Evolutionary conservation across 2,113 vertebrate species (phyloP).

Genomic region (Mus pahari): DNA sequence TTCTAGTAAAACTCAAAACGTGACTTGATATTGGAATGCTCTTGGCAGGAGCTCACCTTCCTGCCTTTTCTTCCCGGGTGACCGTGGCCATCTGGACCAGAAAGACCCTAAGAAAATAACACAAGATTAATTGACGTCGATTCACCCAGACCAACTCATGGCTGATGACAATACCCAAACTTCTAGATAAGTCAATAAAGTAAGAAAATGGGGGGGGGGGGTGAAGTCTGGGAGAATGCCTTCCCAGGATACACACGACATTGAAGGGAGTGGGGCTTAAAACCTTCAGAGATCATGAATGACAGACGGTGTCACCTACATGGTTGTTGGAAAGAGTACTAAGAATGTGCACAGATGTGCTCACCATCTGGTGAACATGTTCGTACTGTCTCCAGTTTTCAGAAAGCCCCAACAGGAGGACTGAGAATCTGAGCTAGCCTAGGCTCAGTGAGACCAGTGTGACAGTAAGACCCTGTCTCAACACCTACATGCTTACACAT

Average conservation of each 20-base stretch:
- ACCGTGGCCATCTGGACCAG: constrained; percentile 86
- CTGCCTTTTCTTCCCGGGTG: constrained; percentile 86
- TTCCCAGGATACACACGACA: not conserved
- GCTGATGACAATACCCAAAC: not conserved
- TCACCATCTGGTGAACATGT: not conserved
- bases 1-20: constrained; percentile 5
- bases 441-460: not conserved
- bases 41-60: constrained; percentile 83
- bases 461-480: not conserved
- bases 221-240: not conserved
- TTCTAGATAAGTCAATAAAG: not conserved
- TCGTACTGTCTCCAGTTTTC: not conserved
- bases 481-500: not conserved
- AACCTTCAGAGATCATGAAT: not conserved
- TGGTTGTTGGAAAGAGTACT: not conserved
- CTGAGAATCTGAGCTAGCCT: not conserved
- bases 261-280: not conserved
- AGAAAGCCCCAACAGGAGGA: not conserved
- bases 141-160: not conserved
- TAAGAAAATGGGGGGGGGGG: not conserved
- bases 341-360: not conserved
- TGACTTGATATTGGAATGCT: not conserved
- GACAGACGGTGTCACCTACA: not conserved
- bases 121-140: not conserved
- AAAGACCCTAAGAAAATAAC: constrained; percentile 79